Percentiles rank a stretch among this genome's conserved stretches.
These are phyloP conservation scores for Notolepis coatsorum DNA, from an alignment of 2,797 vertebrate species.

Conservation along the genomic window DNA sequence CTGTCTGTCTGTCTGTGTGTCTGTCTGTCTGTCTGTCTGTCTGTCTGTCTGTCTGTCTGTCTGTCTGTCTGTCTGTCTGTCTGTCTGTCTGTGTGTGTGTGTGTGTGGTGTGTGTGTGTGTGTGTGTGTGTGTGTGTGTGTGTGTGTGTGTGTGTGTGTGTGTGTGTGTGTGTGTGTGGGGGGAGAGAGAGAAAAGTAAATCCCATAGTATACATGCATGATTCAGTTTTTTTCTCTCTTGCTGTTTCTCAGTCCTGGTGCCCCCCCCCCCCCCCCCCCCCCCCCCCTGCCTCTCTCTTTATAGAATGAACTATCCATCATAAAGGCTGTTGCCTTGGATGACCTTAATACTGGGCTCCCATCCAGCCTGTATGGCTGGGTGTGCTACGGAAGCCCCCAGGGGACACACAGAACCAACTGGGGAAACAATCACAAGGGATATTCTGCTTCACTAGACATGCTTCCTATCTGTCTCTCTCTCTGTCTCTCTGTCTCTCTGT, in stretches of 20 bases:
- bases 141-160: background rate
- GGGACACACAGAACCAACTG: constrained; percentile 41
- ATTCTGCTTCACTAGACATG: constrained; percentile 19
- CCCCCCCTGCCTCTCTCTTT: no score
- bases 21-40: background rate
- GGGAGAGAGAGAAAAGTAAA: no score
- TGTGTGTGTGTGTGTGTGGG: background rate
- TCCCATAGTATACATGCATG: no score
- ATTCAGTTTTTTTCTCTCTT: no score
- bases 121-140: constrained; percentile 24
- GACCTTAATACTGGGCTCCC: background rate
- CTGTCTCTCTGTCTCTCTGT: background rate
- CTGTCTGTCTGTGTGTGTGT: no score
- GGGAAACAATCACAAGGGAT: constrained; percentile 34
- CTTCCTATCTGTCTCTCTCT: background rate
- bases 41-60: background rate
- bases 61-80: background rate
- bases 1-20: constrained; percentile 36
- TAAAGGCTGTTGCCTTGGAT: background rate
- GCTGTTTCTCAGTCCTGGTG: no score
- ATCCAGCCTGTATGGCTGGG: constrained; percentile 11
- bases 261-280: no score
- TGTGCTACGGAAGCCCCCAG: background rate
- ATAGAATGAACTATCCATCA: no score
- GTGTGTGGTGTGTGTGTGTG: constrained; percentile 28